These are phyloP conservation scores for Zoanthus sansibaricus DNA, from an alignment of 92 coral and sea anemone genomes.

Conservation along the genomic window DNA sequence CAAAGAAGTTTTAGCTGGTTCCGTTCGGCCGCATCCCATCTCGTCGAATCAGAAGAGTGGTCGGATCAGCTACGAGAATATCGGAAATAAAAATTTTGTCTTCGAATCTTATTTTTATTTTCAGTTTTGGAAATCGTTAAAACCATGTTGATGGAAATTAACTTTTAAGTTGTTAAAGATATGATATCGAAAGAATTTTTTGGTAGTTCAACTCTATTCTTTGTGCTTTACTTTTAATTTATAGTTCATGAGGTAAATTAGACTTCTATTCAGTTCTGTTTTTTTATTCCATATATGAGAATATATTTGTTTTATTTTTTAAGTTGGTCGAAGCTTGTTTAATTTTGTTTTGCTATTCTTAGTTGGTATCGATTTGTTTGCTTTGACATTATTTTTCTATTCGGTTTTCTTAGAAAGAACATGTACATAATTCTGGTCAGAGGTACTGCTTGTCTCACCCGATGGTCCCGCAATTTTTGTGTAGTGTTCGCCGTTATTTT, in stretches of 20 bases:
- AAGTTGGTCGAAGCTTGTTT: conserved; percentile 41
- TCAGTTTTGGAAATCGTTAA: not conserved
- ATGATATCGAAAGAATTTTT: not conserved
- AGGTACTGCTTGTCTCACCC: not conserved
- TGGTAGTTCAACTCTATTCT: not conserved
- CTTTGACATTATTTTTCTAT: not conserved
- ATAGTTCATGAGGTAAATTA: not conserved
- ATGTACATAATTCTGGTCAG: conserved; percentile 30
- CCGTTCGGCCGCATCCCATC: not conserved
- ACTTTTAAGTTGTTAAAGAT: not conserved
- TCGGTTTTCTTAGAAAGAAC: conserved; percentile 4
- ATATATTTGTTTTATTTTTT: conserved; percentile 17
- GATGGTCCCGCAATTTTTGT: not conserved
- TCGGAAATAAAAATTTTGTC: conserved; percentile 8
- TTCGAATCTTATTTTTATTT: not conserved
- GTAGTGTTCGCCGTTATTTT: not conserved
- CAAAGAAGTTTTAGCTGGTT: not conserved
- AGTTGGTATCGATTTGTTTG: not conserved
- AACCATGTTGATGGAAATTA: not conserved
- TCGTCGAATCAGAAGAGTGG: conserved; percentile 25
- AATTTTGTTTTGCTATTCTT: not conserved
- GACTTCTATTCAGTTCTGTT: conserved; percentile 12
- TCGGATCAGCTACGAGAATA: conserved; percentile 8
- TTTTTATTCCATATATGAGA: conserved; percentile 40
- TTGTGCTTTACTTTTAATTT: conserved; percentile 29